Evolutionary conservation across 2,888 invertebrate genomes (phyloP), one percentile per base, ranked within the genome.

Genomic region (Dicroscelio sp.): DNA sequence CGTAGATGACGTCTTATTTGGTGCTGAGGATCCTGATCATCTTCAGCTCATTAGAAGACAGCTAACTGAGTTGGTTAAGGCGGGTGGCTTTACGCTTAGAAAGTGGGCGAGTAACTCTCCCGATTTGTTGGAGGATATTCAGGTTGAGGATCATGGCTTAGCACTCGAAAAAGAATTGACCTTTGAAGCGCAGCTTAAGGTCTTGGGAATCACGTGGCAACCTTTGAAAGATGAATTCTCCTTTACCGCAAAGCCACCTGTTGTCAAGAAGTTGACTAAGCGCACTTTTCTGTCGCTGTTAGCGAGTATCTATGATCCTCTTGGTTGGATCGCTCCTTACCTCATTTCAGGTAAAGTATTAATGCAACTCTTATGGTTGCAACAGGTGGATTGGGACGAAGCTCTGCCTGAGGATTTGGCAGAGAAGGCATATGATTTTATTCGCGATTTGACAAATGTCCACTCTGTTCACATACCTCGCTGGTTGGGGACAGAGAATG

Each of bases 51-150:
- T n/a, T n/a, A 12, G 23, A 17, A 55, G 5, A 20, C 55, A 43
- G 43, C 43, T 43, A 8, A 43, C 14, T 43, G 43, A 14, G 10
- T 43, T 75, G 8, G 33, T 75, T 23, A 75, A 23, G 75, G 75
- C 75, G 35, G 75, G 58, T 75, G 75, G 75, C 3, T 75, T 75
- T 25, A 75, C 75, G 5, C 25, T 75, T 3, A 14, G 75, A 14
- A 75, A 75, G 23, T 75, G 75, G 75, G 58, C 58, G 12, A 58
- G 75, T 17, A 75, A 75, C 14, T 23, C 2, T 1, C 1, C 10
- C 12, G 58, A 33, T 8, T 23, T 75, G 14, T 30, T 75, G 8
- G 3, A 1, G 3, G 55, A 58, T 35, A 55, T 78, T n/a, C 38
- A 27, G 10, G 35, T 17, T 2, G 12, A 1, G 27, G 63, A 78